phyloP scores from a whole-genome alignment of 2,888 invertebrate genomes.

The Venustoraphidia nigricollis region DNA sequence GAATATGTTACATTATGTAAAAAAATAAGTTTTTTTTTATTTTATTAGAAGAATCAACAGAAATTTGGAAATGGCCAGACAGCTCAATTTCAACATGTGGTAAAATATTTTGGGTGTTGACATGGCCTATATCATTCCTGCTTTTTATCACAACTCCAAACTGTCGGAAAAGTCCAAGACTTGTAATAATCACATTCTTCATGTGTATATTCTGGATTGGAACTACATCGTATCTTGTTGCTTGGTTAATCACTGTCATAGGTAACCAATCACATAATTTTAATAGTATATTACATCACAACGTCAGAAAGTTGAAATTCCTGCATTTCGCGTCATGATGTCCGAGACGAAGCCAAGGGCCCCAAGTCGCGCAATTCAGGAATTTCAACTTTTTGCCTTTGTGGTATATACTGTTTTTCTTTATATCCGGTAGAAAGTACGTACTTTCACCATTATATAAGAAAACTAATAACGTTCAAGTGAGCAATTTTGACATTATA shows the following conservation, averaged over 20 bases:
- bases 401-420: no score
- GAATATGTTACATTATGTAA: background rate
- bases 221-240: constrained; percentile 62
- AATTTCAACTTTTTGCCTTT: no score
- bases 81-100: constrained; percentile 27
- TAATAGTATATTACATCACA: no score
- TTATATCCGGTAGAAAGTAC: no score
- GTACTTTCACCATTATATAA: no score
- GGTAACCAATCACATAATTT: constrained; percentile 31
- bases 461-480: no score
- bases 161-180: constrained; percentile 41
- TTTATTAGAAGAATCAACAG: constrained; percentile 24
- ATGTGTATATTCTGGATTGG: constrained; percentile 78
- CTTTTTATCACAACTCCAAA: constrained; percentile 66
- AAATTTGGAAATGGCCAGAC: constrained; percentile 42
- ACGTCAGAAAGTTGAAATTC: no score
- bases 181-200: constrained; percentile 54
- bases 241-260: constrained; percentile 70
- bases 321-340: no score
- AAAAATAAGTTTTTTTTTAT: constrained; percentile 1
- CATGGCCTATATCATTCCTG: constrained; percentile 58
- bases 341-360: no score
- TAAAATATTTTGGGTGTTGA: constrained; percentile 41
- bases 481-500: no score
- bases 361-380: no score